Conservation (phyloP, 1,140 invertebrate genomes). For the Oreohelix idahoensis region DNA sequence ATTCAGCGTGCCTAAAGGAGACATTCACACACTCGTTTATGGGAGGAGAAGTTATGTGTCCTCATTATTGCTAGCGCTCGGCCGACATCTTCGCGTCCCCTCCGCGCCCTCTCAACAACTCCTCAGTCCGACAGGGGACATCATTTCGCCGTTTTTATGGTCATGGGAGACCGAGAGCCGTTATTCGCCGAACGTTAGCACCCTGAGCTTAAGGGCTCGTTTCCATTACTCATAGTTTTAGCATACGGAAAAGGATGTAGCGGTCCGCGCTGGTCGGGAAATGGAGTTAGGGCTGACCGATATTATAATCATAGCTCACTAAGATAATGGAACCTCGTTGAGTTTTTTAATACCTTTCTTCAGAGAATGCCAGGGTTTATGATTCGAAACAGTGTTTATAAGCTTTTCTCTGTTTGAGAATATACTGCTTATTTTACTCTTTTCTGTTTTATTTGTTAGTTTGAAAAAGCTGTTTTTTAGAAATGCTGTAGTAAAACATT, state of each 20-base stretch:
- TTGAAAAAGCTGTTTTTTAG: no score
- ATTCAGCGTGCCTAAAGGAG: not conserved
- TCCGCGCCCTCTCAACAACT: not conserved
- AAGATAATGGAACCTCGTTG: slow-evolving; percentile 12
- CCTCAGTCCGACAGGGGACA: slow-evolving; percentile 18
- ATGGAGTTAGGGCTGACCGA: not conserved
- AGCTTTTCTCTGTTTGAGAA: no score
- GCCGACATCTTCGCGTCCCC: not conserved
- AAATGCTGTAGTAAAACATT: no score
- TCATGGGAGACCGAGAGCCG: not conserved
- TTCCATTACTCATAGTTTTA: slow-evolving; percentile 33
- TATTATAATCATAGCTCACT: slow-evolving; percentile 8
- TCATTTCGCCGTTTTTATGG: slow-evolving; percentile 31
- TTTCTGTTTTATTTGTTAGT: no score
- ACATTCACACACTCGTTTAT: not conserved
- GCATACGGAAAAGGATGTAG: slow-evolving; percentile 11
- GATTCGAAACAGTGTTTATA: no score
- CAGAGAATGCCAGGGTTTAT: no score
- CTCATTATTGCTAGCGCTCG: slow-evolving; percentile 3
- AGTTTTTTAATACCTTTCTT: no score
- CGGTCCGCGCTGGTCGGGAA: not conserved
- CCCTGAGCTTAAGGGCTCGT: not conserved
- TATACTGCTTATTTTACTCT: no score
- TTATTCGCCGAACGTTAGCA: slow-evolving; percentile 9
- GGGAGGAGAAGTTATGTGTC: not conserved